Base-by-base conservation (phyloP, 35 echinoderm and acorn worm species). In the Heliocidaris tuberculata region DNA sequence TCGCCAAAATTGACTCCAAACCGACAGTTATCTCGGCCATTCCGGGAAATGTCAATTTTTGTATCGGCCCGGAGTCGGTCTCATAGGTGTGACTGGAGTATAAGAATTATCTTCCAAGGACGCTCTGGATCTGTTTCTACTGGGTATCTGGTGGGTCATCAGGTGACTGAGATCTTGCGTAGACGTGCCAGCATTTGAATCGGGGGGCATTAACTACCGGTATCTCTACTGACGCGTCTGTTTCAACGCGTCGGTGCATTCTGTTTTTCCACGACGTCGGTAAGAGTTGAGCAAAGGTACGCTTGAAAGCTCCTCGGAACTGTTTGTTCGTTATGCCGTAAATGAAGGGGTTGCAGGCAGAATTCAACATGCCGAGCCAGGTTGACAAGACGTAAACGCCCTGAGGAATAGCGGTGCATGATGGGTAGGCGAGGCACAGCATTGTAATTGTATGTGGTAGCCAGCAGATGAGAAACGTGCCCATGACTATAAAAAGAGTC, bases 381-480 rank as follows among this genome's bases (percentile, higher is more conserved):
- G 95, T 98, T 0, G 96, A 94, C 29, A 96, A 32, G 21, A 93
- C 70, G 31, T 93, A 98, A 13, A 97, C 6, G 27, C 60, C 49
- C 24, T 96, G 93, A 0, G 97, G 94, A 93, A 93, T 50, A 50
- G 48, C 47, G 50, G 47, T 48, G 91, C 91, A 93, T 5, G 91
- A 49, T 42, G 87, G 87, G 50, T 59, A 50, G 21, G 50, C 48
- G 11, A 50, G 16, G 48, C 91, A 93, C 2, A 95, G 52, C 49
- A 96, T 86, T 10, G 90, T 96, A 13, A 96, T 85, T 0, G 93
- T 92, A 85, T 97, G 96, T 48, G 97, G 97, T 35, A 94, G 21
- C 97, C 97, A 98, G 50, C 96, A 98, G 12, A 95, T 9, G 13
- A 97, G n/a, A 94, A 97, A 98, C 3, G 96, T 95, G 15, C 96